Evolutionary conservation across 2,888 invertebrate genomes (phyloP), one percentile per base, ranked within the genome.

Genomic region (Anticlea derivata): DNA sequence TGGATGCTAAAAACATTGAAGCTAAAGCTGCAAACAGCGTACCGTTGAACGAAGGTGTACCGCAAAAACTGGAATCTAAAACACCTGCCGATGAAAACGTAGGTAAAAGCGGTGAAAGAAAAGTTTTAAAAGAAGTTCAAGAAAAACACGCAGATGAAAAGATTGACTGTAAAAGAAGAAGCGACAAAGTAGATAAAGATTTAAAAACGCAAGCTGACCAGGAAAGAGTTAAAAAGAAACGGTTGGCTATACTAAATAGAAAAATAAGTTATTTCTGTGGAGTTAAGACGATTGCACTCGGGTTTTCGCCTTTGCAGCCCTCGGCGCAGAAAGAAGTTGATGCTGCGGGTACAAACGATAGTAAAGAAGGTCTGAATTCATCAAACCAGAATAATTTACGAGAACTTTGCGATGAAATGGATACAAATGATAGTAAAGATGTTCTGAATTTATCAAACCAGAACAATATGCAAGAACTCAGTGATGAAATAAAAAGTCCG

Each of bases 171-270:
- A 58, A 58, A 20, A 20, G 10, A 13, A 35, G 27, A 39, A 45
- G 0, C 26, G 48, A 35, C 22, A 56, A 50, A 23, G 13, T 26
- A 11, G 54, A 48, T 11, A 47, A 41, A 29, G 49, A 47, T 5
- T 13, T 41, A 12, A 65, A 60, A 43, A 20, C 39, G 5, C 20
- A 31, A 29, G 34, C 61, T 33, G 68, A 73, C 22, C 55, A 63
- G 13, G 77, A 80, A 55, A 73, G 83, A 61, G 41, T 87, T 13
- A 66, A 64, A 50, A 70, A 62, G 20, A 88, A 88, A 66, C 75
- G 87, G 1, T 56, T 76, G 38, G 73, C 75, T 27, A 74, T 89
- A 59, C 52, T 84, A 11, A 83, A 83, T 60, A 76, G 86, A 59
- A 65, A 76, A 60, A 65, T 75, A 44, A 65, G 52, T 29, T 71